Base-by-base conservation (phyloP, 2,888 invertebrate species). In the Aleiodes testaceus region DNA sequence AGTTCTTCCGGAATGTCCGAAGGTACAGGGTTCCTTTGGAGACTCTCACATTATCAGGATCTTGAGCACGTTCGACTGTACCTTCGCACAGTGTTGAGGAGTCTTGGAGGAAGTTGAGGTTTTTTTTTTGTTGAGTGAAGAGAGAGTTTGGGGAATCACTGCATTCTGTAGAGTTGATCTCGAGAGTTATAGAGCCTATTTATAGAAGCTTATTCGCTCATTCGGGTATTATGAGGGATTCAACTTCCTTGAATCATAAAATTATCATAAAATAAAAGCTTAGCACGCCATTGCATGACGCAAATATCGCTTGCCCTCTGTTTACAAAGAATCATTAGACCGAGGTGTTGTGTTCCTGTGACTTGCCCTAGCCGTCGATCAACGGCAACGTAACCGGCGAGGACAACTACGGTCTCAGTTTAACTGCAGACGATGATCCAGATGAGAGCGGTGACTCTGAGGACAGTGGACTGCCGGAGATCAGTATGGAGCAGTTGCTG, bases 371-470 rank as follows among this genome's bases (percentile, higher is more conserved):
- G 87, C 86, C 85, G 80, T 84, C 85, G 73, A 81, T 79, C 71
- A 84, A 84, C 77, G 83, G 82, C 70, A 77, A 79, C 70, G 77
- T 77, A 61, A 78, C 77, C 67, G 84, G 85, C 30, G 85, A 85
- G 74, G 85, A 85, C 72, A 83, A 85, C 75, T 81, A 82, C 53
- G 85, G 84, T 9, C 76, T 85, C 36, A 83, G 78, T 55, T 75
- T 84, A n/a, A 82, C 81, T 30, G 77, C 77, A 47, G 87, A 87
- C 77, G 95, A 95, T 79, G 94, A 94, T 71, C 93, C 93, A 0
- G 95, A 95, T 79, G 89, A 93, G 63, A 84, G 82, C 12, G 52
- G 69, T 65, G 55, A 77, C 42, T 81, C 69, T 75, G 85, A 85
- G 7, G 85, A 85, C 22, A 80, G 83, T 63, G 71, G 75, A 11